A percentile compares a stretch with the other conserved stretches of the same genome.
Conservation (phyloP, 2,113 vertebrate species). For the Pedionomus torquatus region DNA sequence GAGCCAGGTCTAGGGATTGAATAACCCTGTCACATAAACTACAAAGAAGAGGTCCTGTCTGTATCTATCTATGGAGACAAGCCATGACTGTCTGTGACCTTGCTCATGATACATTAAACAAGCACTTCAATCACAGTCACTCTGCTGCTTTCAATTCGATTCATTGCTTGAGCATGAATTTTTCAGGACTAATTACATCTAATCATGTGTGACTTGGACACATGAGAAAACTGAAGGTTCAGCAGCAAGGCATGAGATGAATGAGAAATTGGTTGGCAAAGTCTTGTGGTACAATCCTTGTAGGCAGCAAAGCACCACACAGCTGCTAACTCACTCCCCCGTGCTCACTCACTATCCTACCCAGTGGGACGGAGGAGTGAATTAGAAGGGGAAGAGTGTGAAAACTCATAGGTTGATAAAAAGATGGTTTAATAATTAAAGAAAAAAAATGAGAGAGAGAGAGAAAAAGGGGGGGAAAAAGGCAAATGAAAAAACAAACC, state of each 20-base stretch:
- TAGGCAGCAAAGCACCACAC: not conserved
- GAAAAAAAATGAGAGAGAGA: not conserved
- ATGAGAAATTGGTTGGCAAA: not conserved
- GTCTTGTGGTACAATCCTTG: not conserved
- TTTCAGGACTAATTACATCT: constrained; percentile 46
- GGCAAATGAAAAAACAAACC: not conserved
- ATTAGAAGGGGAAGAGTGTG: not conserved
- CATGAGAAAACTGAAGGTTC: not conserved
- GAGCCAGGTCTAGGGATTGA: not conserved
- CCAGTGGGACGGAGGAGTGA: not conserved
- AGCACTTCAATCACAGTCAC: not conserved
- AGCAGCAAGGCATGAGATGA: not conserved
- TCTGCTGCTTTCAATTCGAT: not conserved
- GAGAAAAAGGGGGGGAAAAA: not conserved
- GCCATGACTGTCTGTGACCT: not conserved
- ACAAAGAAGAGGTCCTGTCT: not conserved
- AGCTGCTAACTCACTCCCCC: not conserved
- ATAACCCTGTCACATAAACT: not conserved
- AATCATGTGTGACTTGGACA: not conserved
- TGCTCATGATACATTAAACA: not conserved
- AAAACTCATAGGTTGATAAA: not conserved
- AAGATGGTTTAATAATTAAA: not conserved
- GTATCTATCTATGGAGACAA: not conserved
- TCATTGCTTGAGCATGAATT: constrained; percentile 1
- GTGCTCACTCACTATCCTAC: not conserved